A percentile compares a stretch with the other conserved stretches of the same genome.
These are phyloP conservation scores for Agriopis leucophaearia DNA, from an alignment of 2,888 invertebrate genomes.

Conservation along the genomic window DNA sequence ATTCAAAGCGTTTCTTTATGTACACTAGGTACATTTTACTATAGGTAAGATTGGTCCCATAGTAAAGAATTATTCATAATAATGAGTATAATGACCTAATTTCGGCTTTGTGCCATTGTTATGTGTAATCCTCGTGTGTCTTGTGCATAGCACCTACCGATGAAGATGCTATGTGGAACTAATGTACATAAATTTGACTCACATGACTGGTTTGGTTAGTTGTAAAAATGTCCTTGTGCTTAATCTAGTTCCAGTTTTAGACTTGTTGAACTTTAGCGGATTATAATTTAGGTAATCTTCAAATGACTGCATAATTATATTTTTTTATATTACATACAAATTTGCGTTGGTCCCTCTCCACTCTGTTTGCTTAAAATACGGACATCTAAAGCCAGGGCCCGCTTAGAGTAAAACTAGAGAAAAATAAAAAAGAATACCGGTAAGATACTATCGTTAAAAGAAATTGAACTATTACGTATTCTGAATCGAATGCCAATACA, in stretches of 20 bases:
- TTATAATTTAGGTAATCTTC: neutral
- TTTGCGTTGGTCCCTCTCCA: too few species aligned
- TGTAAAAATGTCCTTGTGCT: conserved; percentile 4
- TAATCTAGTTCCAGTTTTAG: conserved; percentile 5
- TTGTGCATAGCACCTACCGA: neutral
- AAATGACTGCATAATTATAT: neutral
- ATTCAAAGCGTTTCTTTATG: too few species aligned
- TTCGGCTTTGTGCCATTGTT: too few species aligned
- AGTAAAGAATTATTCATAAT: too few species aligned
- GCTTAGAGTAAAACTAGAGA: neutral
- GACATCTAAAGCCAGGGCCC: too few species aligned
- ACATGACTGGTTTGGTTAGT: neutral
- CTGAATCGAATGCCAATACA: conserved; percentile 19
- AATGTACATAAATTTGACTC: neutral
- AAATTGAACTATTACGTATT: conserved; percentile 27
- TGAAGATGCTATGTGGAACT: neutral
- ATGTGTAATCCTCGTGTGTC: neutral
- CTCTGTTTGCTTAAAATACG: too few species aligned
- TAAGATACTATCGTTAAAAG: conserved; percentile 1
- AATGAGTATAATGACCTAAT: too few species aligned
- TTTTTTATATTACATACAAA: too few species aligned
- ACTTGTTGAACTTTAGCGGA: conserved; percentile 11
- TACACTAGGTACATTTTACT: too few species aligned
- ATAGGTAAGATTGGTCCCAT: too few species aligned
- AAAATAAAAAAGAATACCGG: neutral